phyloP scores from a whole-genome alignment of 2,888 invertebrate species.

The Rapana venosa region DNA sequence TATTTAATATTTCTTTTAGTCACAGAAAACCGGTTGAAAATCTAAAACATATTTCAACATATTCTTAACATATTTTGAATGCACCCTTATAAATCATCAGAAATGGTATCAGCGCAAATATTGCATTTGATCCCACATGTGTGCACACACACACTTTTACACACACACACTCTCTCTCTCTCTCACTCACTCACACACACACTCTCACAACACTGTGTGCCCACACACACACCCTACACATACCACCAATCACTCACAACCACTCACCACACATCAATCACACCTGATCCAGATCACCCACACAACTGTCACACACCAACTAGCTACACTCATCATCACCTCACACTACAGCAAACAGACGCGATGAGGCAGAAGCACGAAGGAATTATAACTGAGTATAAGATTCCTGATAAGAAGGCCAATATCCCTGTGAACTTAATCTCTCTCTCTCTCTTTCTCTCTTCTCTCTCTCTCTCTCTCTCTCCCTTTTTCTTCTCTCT shows the following conservation, averaged over 20 bases:
- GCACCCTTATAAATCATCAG: too few relatives aligned
- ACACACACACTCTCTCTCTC: conserved; percentile 10
- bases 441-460: conserved; percentile 3
- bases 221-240: neutral
- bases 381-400: conserved; percentile 10
- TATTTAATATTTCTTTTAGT: too few relatives aligned
- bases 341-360: neutral
- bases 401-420: conserved; percentile 17
- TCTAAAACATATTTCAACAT: too few relatives aligned
- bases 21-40: too few relatives aligned
- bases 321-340: neutral
- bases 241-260: neutral
- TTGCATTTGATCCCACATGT: too few relatives aligned
- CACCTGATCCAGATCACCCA: neutral
- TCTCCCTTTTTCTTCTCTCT: too few relatives aligned
- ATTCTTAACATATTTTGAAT: too few relatives aligned
- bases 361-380: neutral
- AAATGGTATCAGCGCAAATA: too few relatives aligned
- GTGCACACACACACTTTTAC: too few relatives aligned
- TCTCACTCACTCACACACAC: neutral
- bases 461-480: too few relatives aligned
- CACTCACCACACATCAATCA: neutral
- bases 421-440: conserved; percentile 22
- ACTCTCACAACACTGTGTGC: neutral
- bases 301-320: neutral